Conservation (phyloP, 2,888 invertebrate genomes). For the Caenorhabditis sp. region DNA sequence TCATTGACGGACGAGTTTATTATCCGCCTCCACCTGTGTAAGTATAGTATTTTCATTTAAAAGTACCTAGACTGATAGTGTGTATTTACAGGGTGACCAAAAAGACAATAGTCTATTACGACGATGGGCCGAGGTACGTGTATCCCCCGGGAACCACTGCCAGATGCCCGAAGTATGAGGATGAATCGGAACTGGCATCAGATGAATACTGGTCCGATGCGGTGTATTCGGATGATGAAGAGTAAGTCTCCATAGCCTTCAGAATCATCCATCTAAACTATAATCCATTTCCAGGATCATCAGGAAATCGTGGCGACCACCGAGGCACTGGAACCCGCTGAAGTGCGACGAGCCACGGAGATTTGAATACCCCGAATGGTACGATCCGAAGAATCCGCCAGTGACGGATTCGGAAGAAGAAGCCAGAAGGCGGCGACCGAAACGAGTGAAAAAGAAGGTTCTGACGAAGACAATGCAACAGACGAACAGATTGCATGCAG, state of each 20-base stretch:
- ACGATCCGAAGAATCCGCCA: neutral
- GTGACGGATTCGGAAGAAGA: neutral
- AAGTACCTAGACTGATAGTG: too few relatives aligned
- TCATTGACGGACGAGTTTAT: neutral
- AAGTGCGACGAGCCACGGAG: neutral
- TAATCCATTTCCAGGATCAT: too few relatives aligned
- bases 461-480: neutral
- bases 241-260: too few relatives aligned
- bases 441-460: neutral
- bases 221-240: neutral
- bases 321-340: neutral
- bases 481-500: neutral
- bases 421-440: neutral
- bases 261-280: too few relatives aligned
- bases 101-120: conserved; percentile 1
- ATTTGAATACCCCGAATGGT: too few relatives aligned
- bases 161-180: too few relatives aligned
- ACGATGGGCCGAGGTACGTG: conserved; percentile 13
- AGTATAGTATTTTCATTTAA: too few relatives aligned
- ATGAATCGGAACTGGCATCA: conserved; percentile 5
- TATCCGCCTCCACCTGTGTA: neutral
- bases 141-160: conserved; percentile 11
- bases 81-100: conserved; percentile 8
- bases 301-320: neutral
- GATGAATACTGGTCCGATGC: conserved; percentile 1